A percentile compares a stretch with the other conserved stretches of the same genome.
Evolutionary conservation across 35 echinoderm and acorn worm species (phyloP).

Genomic region (Anneissia japonica): DNA sequence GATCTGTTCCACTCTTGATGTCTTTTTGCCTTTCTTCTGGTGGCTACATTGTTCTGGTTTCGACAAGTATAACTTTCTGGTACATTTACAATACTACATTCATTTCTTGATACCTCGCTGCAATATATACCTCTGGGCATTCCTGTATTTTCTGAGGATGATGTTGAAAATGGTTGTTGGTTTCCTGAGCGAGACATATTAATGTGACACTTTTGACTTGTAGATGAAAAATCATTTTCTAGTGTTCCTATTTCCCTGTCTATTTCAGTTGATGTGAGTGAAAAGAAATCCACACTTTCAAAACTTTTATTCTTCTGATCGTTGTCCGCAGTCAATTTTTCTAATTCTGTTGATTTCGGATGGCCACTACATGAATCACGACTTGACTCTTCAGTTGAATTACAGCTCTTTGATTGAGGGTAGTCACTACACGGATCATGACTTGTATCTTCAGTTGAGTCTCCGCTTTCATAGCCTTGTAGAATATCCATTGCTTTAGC

Average conservation of each 20-base stretch:
- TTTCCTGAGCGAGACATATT: neutral
- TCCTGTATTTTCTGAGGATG: no score
- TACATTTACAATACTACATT: neutral
- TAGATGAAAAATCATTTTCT: no score
- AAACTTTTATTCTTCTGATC: neutral
- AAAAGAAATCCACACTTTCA: neutral
- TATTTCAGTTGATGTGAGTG: neutral
- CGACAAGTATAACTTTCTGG: no score
- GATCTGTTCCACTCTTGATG: no score
- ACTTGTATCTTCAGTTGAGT: neutral
- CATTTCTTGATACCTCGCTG: neutral
- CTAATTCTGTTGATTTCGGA: neutral
- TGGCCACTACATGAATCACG: neutral
- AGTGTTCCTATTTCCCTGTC: neutral
- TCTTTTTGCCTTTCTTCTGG: no score
- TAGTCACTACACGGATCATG: neutral
- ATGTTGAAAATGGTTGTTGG: neutral
- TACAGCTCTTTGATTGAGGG: no score
- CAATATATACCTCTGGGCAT: neutral
- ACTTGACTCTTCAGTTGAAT: neutral
- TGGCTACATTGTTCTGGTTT: no score
- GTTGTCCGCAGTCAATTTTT: neutral
- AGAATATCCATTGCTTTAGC: neutral
- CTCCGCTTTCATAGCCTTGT: neutral
- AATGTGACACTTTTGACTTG: no score